Conservation (phyloP, 2,113 vertebrate genomes). For the Ascaphus truei region DNA sequence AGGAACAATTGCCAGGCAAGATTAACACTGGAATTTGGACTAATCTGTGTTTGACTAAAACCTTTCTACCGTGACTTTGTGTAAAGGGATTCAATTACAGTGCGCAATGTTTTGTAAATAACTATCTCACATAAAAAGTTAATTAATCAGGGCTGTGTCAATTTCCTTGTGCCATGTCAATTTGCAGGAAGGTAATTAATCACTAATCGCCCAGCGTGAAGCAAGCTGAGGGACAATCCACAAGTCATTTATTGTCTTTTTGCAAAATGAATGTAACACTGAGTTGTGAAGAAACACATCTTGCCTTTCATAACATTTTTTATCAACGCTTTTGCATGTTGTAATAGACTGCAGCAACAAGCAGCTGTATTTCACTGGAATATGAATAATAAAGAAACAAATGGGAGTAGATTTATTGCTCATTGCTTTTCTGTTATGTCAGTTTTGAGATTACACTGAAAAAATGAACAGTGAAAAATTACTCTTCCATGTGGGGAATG, state of each 20-base stretch:
- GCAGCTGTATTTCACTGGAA: slow-evolving; percentile 71
- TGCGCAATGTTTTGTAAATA: slow-evolving; percentile 66
- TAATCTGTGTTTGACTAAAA: slow-evolving; percentile 58
- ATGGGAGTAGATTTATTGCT: slow-evolving; percentile 75
- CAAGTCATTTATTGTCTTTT: slow-evolving; percentile 63
- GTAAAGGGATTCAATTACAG: slow-evolving; percentile 68
- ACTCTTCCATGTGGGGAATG: slow-evolving; percentile 77
- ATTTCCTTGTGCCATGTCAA: slow-evolving; percentile 76
- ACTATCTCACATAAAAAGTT: slow-evolving; percentile 73
- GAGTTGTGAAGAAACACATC: slow-evolving; percentile 63
- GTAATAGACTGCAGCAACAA: slow-evolving; percentile 67
- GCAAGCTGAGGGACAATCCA: slow-evolving; percentile 64
- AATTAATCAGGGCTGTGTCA: slow-evolving; percentile 83
- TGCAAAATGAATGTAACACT: slow-evolving; percentile 57
- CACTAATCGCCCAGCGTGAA: slow-evolving; percentile 72
- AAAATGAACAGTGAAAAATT: slow-evolving; percentile 82
- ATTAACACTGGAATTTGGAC: slow-evolving; percentile 48
- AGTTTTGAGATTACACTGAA: slow-evolving; percentile 75
- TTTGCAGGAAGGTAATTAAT: slow-evolving; percentile 82
- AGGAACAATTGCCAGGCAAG: slow-evolving; percentile 8
- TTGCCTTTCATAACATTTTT: slow-evolving; percentile 73
- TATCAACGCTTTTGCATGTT: slow-evolving; percentile 69
- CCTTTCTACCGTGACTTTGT: slow-evolving; percentile 55
- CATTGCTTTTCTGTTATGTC: slow-evolving; percentile 72
- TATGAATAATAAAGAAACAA: slow-evolving; percentile 78